Base-by-base conservation (phyloP, 2,888 invertebrate species). In the Chrysopilus asiliformis region DNA sequence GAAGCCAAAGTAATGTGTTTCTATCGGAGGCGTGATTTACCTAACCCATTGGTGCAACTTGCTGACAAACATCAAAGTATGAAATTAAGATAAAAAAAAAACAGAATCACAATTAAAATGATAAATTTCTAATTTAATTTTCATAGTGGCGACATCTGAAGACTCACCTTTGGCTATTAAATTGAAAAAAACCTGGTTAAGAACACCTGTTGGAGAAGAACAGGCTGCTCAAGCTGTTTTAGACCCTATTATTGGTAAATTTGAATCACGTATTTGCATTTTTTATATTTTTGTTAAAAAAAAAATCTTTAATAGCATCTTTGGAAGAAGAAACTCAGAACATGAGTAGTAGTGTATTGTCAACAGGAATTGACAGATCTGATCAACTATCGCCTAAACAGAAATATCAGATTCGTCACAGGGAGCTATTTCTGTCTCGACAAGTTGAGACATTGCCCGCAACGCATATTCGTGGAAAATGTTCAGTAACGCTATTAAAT, bases 1-100 rank as follows among this genome's bases (percentile, higher is more conserved):
- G 98, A 99, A 68, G 97, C 95, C 49, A 95, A 95, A 73, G 94
- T 97, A 60, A 93, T 95, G 89, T 95, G 97, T 68, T 98, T 94
- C 72, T 97, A 91, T 70, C 74, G 98, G 69, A 77, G 98, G 68
- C 76, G 95, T 65, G 98, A 98, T 71, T 77, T 99, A 58, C 93
- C 97, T 50, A 79, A 83, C 65, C 86, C 90, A 52, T 78, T 99
- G 59, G 87, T 97, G 60, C 83, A 89, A 68, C 76, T 97, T 65
- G 95, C 97, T 52, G 98, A 98, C 72, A 94, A 94, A 75, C 95
- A 98, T 75, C 93, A 95, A 76, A 79, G 87, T 87, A 70, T 85
- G 85, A 26, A 26, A 26, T 22, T 22, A 8, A 22, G 10, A 8
- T 22, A 10, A 22, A 22, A 22, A 22, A 22, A 22, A 22, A 22